These are phyloP conservation scores for Lacanobia oleracea DNA, from an alignment of 2,888 invertebrate species.

Conservation along the genomic window DNA sequence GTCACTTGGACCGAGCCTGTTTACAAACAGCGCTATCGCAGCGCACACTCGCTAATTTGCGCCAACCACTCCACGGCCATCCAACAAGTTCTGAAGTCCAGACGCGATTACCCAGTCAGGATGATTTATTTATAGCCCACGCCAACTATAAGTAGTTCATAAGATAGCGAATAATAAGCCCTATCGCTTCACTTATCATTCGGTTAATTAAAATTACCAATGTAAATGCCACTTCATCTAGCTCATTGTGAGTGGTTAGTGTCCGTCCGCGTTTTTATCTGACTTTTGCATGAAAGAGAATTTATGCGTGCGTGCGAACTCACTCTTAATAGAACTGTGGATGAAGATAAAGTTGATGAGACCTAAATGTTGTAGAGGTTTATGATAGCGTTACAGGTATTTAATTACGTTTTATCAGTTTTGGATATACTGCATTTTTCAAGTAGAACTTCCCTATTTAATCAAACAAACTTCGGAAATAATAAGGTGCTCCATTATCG, in stretches of 20 bases:
- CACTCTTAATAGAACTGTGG: constrained; percentile 24
- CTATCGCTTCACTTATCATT: constrained; percentile 61
- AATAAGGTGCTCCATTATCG: constrained; percentile 16
- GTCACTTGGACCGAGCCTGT: constrained; percentile 72
- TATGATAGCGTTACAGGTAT: constrained; percentile 35
- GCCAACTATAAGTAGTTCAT: constrained; percentile 64
- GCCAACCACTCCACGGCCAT: constrained; percentile 82
- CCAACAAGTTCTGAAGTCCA: constrained; percentile 82
- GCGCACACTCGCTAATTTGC: constrained; percentile 88
- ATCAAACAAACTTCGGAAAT: constrained; percentile 20
- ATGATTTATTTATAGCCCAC: constrained; percentile 84
- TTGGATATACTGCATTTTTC: constrained; percentile 14
- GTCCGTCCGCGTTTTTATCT: constrained; percentile 58
- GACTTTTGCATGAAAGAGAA: constrained; percentile 32
- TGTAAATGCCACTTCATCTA: constrained; percentile 64
- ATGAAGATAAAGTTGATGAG: constrained; percentile 34
- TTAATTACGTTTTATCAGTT: constrained; percentile 45
- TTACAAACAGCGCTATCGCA: constrained; percentile 86
- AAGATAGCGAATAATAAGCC: constrained; percentile 59
- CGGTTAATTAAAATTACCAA: constrained; percentile 66
- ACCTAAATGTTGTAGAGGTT: constrained; percentile 24
- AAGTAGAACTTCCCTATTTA: constrained; percentile 4
- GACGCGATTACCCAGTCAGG: constrained; percentile 83
- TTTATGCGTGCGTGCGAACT: constrained; percentile 45
- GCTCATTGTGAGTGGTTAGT: constrained; percentile 61